These are phyloP conservation scores for Argyra leucocephala DNA, from an alignment of 2,888 invertebrate species.

Conservation along the genomic window DNA sequence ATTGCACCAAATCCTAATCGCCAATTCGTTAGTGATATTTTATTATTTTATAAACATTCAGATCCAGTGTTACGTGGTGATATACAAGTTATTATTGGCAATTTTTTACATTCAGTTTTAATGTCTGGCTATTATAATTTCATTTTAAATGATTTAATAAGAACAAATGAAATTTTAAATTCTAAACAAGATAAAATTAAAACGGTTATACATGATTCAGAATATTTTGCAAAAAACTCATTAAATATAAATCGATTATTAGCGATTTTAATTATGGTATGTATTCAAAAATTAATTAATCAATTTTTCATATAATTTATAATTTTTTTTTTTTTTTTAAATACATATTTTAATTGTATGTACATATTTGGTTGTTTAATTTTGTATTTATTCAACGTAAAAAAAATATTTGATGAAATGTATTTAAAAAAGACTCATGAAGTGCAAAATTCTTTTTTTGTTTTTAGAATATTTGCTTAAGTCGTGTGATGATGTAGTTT, in stretches of 20 bases:
- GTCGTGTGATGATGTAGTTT: too few species aligned
- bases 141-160: conserved; percentile 5
- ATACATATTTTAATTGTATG: too few species aligned
- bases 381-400: too few species aligned
- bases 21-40: conserved; percentile 33
- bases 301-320: too few species aligned
- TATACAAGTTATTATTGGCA: conserved; percentile 40
- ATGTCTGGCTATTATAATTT: conserved; percentile 15
- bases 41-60: conserved; percentile 38
- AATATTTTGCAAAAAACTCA: conserved; percentile 16
- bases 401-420: too few species aligned
- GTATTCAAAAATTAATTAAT: too few species aligned
- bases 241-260: conserved; percentile 34
- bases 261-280: conserved; percentile 39
- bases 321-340: too few species aligned
- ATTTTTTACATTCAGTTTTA: conserved; percentile 34
- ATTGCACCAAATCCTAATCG: conserved; percentile 25
- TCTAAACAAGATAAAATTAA: not conserved
- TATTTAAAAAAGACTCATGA: too few species aligned
- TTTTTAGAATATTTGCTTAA: too few species aligned
- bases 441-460: too few species aligned
- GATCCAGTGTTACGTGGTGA: conserved; percentile 43
- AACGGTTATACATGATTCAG: not conserved
- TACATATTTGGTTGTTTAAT: too few species aligned
- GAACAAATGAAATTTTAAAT: not conserved